Base-by-base conservation (phyloP, 2,797 vertebrate genomes). In the Cyprinella venusta region DNA sequence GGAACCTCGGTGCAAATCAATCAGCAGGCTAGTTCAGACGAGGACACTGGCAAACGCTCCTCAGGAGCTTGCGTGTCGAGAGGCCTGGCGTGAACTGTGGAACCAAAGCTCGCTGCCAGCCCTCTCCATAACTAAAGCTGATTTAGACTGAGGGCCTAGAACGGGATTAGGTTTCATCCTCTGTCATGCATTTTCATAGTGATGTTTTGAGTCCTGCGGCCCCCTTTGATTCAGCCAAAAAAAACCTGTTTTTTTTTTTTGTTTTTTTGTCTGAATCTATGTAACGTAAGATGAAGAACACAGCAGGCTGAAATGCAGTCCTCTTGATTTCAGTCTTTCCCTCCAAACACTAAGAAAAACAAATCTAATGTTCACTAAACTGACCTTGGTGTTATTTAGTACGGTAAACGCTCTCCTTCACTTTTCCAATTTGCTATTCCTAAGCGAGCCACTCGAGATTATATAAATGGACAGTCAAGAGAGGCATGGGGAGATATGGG, bases 1-100 rank as follows among this genome's bases (percentile, higher is more conserved):
- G 85, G 85, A 86, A 83, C 83, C 88, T 87, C 88, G 75, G 87
- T 67, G 38, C 74, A 89, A 90, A 90, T 91, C 88, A 89, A 85
- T 90, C 88, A 86, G 88, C 83, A 85, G 83, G 74, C 72, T 45
- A 24, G 93, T 94, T 94, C 90, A 93, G 69, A 72, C 48, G 86
- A 92, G 94, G 93, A 93, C 92, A 89, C 86, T 88, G 87, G 83
- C 83, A 88, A 84, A 71, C 75, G 10, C 81, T 86, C 83, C 64
- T 80, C 52, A 80, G 59, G 81, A 87, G 81, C 52, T 84, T 63
- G 85, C 70, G 82, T 87, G 82, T 86, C 81, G 82, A 86, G 85
- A 84, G 65, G 79, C 86, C 72, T 69, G 81, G 75, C 74, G 79
- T 86, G 86, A 85, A 84, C 80, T 83, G 56, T 85, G 80, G 82